Evolutionary conservation across 2,797 vertebrate genomes (phyloP).

Genomic region (Poeciliopsis infans): DNA sequence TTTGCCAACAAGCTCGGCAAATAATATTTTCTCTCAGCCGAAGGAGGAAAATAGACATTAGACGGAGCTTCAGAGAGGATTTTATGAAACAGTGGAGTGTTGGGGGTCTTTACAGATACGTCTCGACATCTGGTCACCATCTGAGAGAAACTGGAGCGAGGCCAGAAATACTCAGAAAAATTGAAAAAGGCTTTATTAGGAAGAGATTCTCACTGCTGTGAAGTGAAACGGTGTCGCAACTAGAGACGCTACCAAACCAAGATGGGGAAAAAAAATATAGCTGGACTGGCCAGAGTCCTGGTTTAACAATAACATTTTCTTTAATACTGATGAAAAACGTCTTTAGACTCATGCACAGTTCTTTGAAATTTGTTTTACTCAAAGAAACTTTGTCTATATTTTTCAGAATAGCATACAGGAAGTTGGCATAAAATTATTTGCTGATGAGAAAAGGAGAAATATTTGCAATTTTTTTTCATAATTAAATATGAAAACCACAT

Average conservation of each 20-base stretch:
- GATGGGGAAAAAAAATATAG: conserved; percentile 3
- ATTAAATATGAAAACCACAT: neutral
- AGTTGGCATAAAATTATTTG: neutral
- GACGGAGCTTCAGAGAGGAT: conserved; percentile 46
- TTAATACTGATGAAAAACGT: neutral
- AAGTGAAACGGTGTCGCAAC: conserved; percentile 40
- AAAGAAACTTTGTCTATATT: neutral
- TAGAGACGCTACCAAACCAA: conserved; percentile 20
- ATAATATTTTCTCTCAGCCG: conserved; percentile 52
- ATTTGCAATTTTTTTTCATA: neutral
- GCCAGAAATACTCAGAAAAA: conserved; percentile 67
- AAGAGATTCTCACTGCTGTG: conserved; percentile 60
- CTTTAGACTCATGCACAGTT: neutral
- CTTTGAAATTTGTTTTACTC: neutral
- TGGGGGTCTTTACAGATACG: conserved; percentile 69
- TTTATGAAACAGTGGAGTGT: conserved; percentile 56
- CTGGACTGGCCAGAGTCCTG: neutral
- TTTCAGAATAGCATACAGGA: neutral
- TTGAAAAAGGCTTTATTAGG: conserved; percentile 79
- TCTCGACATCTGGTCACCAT: conserved; percentile 81
- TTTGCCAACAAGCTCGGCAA: conserved; percentile 63
- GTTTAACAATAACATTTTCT: neutral
- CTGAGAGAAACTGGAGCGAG: conserved; percentile 74
- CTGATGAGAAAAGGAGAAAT: neutral
- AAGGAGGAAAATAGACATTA: conserved; percentile 30